Base-by-base conservation (phyloP, 92 coral and sea anemone genomes). In the Galaxea fascicularis region DNA sequence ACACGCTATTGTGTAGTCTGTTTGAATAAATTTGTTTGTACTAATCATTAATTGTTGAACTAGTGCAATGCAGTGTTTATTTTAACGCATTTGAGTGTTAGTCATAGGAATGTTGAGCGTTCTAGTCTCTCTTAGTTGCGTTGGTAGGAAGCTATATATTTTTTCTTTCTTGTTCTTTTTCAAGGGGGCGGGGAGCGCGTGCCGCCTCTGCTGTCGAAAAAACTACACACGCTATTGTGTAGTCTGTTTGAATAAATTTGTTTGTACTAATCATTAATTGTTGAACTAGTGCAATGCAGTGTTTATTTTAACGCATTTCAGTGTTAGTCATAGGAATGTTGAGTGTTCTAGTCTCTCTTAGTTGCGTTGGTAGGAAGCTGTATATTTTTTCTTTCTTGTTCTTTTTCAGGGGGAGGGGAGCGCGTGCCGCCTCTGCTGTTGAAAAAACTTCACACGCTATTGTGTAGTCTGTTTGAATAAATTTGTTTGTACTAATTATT, bases 381-480 rank as follows among this genome's bases (percentile, higher is more conserved):
- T 45, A 11, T 11, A 45, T 5, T 45, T 5, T 45, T 45, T 45
- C 51, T 45, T 45, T 45, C 51, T 24, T 60, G 29, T 24, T 13
- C 12, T 60, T 60, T 24, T 60, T 60, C 5, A 11, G 29, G 66
- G 22, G 62, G 22, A 20, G 0, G 66, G 29, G 7, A 21, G 30
- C 29, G 66, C 10, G 65, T 60, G 66, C 66, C 14, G 29, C 66
- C 27, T 58, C 65, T 58, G 8, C 65, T 58, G 65, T 58, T 58
- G 8, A 58, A 58, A 58, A 60, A 60, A 60, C 0, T 21, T 60
- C 66, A 10, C 66, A 60, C 29, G 0, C 66, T 22, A 60, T 60
- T 60, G 62, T 60, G 22, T 24, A n/a, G 66, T 60, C 29, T 60
- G 66, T n/a, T 60, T 60, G 66, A 60, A 60, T 60, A 21, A 5